Evolutionary conservation across 2,888 invertebrate genomes (phyloP).

Genomic region (Stenodera caucasica): DNA sequence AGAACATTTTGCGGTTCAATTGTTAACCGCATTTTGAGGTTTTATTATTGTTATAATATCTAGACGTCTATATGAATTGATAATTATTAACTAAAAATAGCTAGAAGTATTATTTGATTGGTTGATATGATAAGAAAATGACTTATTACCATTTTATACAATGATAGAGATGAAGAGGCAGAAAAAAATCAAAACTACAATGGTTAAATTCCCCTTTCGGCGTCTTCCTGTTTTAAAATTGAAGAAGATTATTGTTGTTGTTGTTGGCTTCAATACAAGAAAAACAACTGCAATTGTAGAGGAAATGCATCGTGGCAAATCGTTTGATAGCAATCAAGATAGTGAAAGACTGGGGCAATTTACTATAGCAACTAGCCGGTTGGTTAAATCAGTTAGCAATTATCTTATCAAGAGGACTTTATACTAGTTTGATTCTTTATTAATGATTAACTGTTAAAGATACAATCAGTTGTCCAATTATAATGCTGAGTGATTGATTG

Average conservation of each 20-base stretch:
- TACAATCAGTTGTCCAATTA: not conserved
- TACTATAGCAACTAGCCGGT: not conserved
- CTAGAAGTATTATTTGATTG: not conserved
- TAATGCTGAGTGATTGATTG: too few species aligned
- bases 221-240: conserved; percentile 2
- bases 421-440: not conserved
- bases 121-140: not conserved
- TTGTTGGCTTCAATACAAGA: not conserved
- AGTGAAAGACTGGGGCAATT: not conserved
- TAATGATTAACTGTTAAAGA: not conserved
- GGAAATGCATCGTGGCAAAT: conserved; percentile 7
- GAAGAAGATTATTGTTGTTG: not conserved
- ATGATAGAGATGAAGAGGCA: not conserved
- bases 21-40: conserved; percentile 11
- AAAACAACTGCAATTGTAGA: conserved; percentile 1
- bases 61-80: not conserved
- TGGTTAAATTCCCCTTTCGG: not conserved
- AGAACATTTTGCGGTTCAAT: conserved; percentile 12
- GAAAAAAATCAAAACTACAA: not conserved
- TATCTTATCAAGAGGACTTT: conserved; percentile 1
- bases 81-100: not conserved
- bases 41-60: not conserved
- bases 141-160: not conserved
- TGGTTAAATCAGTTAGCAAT: not conserved
- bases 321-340: conserved; percentile 6